Evolutionary conservation across 1,140 invertebrate species (phyloP).

Genomic region (Fragariocoptes setiger): DNA sequence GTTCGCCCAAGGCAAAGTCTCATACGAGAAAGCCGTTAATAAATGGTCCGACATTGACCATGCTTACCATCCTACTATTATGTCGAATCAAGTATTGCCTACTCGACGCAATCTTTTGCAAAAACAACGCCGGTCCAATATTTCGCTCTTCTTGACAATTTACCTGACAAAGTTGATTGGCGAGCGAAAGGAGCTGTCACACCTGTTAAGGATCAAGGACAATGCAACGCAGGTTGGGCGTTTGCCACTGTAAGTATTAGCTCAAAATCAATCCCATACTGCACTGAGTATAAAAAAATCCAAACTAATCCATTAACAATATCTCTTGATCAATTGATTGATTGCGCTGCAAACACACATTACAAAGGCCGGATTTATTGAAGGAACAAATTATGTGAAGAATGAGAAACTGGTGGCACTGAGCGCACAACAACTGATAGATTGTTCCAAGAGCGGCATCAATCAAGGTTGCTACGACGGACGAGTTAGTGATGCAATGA

Average conservation of each 20-base stretch:
- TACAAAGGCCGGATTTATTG: too few species aligned
- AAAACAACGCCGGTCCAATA: constrained; percentile 26
- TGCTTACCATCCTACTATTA: too few species aligned
- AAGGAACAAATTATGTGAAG: constrained; percentile 17
- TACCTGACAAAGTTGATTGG: constrained; percentile 17
- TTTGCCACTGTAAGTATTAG: background rate
- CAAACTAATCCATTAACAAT: background rate
- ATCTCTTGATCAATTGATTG: too few species aligned
- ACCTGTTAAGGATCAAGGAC: constrained; percentile 18
- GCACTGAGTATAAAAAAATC: background rate
- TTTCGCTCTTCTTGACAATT: too few species aligned
- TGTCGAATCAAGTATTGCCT: too few species aligned
- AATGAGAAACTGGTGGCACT: constrained; percentile 15
- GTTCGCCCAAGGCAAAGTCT: too few species aligned
- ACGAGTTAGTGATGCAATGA: constrained; percentile 18
- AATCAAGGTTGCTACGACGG: constrained; percentile 19
- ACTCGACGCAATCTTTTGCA: constrained; percentile 19
- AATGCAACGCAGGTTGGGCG: constrained; percentile 3
- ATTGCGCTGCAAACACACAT: too few species aligned
- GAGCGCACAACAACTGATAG: constrained; percentile 16
- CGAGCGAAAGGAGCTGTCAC: constrained; percentile 17
- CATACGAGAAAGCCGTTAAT: too few species aligned
- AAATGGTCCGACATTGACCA: too few species aligned
- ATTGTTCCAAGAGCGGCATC: constrained; percentile 20
- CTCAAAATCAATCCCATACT: too few species aligned